Percentiles rank a stretch among this genome's conserved stretches.
phyloP scores from a whole-genome alignment of 2,113 vertebrate species.

The Halcyon malimbica region DNA sequence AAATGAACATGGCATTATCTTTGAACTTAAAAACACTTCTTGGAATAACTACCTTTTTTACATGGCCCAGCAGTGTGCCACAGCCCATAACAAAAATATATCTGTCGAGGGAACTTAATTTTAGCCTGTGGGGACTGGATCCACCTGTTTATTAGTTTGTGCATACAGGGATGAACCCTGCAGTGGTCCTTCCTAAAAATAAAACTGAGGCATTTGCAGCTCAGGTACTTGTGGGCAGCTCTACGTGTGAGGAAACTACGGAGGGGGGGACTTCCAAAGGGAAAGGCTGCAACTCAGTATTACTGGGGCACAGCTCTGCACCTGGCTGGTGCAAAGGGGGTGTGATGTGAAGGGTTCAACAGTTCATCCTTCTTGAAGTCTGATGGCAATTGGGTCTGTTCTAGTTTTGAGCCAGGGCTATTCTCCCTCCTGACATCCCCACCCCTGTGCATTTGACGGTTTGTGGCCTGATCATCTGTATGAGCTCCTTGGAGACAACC shows the following conservation, averaged over 20 bases:
- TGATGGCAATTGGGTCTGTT: not conserved
- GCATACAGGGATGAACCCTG: not conserved
- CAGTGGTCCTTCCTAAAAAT: not conserved
- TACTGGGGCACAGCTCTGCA: not conserved
- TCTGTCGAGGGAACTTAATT: not conserved
- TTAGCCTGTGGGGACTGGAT: not conserved
- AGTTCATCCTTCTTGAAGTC: not conserved
- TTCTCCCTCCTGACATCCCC: not conserved
- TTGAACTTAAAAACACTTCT: constrained; percentile 46
- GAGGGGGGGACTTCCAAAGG: not conserved
- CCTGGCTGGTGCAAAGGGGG: rapidly evolving
- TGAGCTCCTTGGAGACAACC: constrained; percentile 23
- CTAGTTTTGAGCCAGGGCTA: rapidly evolving
- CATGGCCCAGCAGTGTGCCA: not conserved
- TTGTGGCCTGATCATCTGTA: not conserved
- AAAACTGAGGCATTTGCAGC: not conserved
- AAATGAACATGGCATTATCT: constrained; percentile 40
- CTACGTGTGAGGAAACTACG: rapidly evolving
- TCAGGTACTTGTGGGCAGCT: not conserved
- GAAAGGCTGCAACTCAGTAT: not conserved
- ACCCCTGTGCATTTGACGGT: not conserved
- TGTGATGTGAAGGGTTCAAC: not conserved
- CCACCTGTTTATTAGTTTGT: not conserved
- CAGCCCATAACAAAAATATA: not conserved
- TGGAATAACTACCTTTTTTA: constrained; percentile 14